Conservation (phyloP, 2,888 invertebrate genomes). For the Caenorhabditis sinica region DNA sequence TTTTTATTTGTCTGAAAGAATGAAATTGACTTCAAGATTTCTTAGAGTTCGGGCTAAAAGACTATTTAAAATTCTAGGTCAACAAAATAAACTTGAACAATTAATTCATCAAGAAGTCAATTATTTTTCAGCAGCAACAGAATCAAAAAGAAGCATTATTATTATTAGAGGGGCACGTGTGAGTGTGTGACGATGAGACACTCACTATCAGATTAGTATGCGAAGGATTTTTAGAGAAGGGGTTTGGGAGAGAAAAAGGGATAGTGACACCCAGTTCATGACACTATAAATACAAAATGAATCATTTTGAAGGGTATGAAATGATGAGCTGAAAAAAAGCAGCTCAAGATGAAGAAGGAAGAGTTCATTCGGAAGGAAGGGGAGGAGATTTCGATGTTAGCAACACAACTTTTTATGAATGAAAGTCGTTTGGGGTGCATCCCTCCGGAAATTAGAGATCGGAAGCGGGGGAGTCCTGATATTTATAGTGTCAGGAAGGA, state of each 20-base stretch:
- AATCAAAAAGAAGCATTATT: conserved; percentile 27
- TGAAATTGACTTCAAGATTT: background rate
- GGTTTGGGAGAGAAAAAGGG: background rate
- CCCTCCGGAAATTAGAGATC: conserved; percentile 30
- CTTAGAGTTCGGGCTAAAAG: no score
- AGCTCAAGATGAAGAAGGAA: conserved; percentile 31
- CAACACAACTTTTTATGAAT: conserved; percentile 39
- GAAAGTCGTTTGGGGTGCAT: background rate
- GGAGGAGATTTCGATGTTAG: conserved; percentile 13
- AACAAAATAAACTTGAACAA: background rate
- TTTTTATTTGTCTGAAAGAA: background rate
- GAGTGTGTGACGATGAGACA: conserved; percentile 37
- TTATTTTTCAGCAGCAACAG: conserved; percentile 17
- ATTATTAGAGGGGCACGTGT: conserved; percentile 26
- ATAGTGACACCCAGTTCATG: conserved; percentile 30
- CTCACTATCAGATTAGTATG: conserved; percentile 60
- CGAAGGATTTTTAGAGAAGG: conserved; percentile 44
- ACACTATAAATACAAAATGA: conserved; percentile 52
- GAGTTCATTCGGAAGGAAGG: conserved; percentile 28
- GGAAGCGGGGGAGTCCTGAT: conserved; percentile 58
- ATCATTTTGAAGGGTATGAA: conserved; percentile 13
- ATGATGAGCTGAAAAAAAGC: conserved; percentile 10
- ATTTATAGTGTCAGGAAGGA: conserved; percentile 54
- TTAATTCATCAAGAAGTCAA: conserved; percentile 1
- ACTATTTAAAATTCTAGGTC: no score